These are phyloP conservation scores for Plagodis dolabraria DNA, from an alignment of 2,888 invertebrate genomes.

Conservation along the genomic window DNA sequence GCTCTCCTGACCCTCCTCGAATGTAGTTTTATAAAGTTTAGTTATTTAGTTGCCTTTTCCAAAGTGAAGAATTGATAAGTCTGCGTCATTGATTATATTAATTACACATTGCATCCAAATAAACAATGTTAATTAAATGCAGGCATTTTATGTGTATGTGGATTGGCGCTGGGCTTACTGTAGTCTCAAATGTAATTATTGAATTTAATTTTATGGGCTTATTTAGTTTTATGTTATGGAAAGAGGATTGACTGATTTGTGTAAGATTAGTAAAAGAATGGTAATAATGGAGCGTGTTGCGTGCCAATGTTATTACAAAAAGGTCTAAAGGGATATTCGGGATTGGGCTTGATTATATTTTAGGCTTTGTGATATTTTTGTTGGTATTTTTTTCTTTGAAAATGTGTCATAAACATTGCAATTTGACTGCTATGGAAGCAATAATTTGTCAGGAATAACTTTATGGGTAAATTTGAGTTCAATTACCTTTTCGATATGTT, in stretches of 20 bases:
- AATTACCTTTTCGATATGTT: slow-evolving; percentile 45
- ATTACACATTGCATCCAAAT: slow-evolving; percentile 65
- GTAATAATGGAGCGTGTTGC: slow-evolving; percentile 62
- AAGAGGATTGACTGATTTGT: slow-evolving; percentile 73
- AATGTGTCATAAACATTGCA: slow-evolving; percentile 40
- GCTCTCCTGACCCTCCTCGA: slow-evolving; percentile 77
- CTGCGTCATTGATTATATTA: slow-evolving; percentile 75
- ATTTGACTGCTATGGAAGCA: slow-evolving; percentile 53
- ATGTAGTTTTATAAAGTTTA: slow-evolving; percentile 79
- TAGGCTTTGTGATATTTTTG: slow-evolving; percentile 60
- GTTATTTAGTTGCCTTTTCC: slow-evolving; percentile 78
- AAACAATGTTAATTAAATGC: slow-evolving; percentile 60
- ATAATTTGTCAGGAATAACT: slow-evolving; percentile 52
- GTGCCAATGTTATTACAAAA: slow-evolving; percentile 66
- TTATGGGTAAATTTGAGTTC: slow-evolving; percentile 26
- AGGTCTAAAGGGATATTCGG: slow-evolving; percentile 43
- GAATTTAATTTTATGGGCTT: slow-evolving; percentile 60
- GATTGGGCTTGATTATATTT: slow-evolving; percentile 49
- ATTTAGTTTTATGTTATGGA: slow-evolving; percentile 39
- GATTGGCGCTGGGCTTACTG: slow-evolving; percentile 76
- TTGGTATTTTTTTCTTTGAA: slow-evolving; percentile 39
- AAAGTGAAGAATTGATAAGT: slow-evolving; percentile 83
- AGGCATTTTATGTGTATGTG: slow-evolving; percentile 63
- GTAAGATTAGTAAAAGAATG: slow-evolving; percentile 63
- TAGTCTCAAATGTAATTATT: slow-evolving; percentile 78